Base-by-base conservation (phyloP, 2,888 invertebrate genomes). In the Drosophila prolongata region DNA sequence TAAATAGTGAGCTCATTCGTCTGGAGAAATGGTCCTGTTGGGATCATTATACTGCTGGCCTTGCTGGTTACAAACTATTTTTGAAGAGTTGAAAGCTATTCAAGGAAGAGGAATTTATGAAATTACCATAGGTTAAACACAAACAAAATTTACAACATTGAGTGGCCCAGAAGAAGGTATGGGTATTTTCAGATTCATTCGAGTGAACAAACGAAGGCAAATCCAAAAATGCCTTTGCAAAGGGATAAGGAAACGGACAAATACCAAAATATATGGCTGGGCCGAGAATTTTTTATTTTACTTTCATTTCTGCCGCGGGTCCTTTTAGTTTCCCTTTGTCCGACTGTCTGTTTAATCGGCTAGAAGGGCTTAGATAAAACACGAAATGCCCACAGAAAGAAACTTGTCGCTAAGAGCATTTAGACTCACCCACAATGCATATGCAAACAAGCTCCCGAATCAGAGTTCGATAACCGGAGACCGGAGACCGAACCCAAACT, bases 351-450 rank as follows among this genome's bases (percentile, higher is more conserved):
- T 77, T 73, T 71, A 86, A 78, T 83, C 87, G 72, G 56, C 67
- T 54, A 78, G 80, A 83, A 86, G 68, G 65, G 53, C 35, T 59
- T 72, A 75, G 78, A 86, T 86, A 80, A 80, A 50, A 53, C 54
- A 79, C 66, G 64, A 70, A 44, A 54, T 50, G 24, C 50, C 50
- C 57, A 55, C 52, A 19, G 54, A 66, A 47, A 27, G 66, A 34
- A 69, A 42, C 53, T 49, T 38, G 47, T 43, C 47, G 69, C 53
- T 35, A 43, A 47, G 42, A 54, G 47, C 35, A 54, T 13, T 37
- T n/a, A 35, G 11, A 53, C 35, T 19, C 38, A 44, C 11, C 10
- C 11, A 19, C n/a, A 8, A 9, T n/a, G 16, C 16, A 47, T 14
- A 65, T 62, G 64, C 37, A 46, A 65, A 38, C 24, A 40, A 14